Evolutionary conservation across 2,888 invertebrate species (phyloP).

Genomic region (Salticus scenicus): DNA sequence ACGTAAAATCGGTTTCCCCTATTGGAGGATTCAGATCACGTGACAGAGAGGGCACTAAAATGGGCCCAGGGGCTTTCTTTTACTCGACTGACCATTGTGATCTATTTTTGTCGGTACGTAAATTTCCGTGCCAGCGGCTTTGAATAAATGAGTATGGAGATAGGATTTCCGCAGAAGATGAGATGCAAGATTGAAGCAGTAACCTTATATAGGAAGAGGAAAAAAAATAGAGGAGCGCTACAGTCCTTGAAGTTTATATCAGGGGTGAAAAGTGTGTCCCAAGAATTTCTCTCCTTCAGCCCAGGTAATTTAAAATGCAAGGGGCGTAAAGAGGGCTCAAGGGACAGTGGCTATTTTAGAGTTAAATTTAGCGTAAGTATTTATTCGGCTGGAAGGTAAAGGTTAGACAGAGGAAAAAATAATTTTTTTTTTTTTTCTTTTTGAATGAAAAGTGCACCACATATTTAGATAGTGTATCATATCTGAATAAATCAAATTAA

Average conservation of each 20-base stretch:
- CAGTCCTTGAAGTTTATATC: no score
- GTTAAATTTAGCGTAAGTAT: not conserved
- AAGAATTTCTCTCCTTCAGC: not conserved
- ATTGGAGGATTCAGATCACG: slow-evolving; percentile 56
- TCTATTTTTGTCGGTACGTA: slow-evolving; percentile 66
- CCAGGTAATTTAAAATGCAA: not conserved
- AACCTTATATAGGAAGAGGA: not conserved
- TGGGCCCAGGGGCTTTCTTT: slow-evolving; percentile 48
- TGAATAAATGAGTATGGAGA: slow-evolving; percentile 43
- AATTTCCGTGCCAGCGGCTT: slow-evolving; percentile 47
- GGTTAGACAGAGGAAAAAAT: not conserved
- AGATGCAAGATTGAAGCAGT: slow-evolving; percentile 11
- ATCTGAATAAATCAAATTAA: no score
- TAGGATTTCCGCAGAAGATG: slow-evolving; percentile 23
- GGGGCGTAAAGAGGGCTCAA: not conserved
- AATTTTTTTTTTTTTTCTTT: no score
- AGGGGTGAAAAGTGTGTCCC: not conserved
- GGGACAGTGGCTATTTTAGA: not conserved
- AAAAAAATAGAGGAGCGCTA: not conserved
- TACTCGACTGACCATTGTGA: slow-evolving; percentile 59
- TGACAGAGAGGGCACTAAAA: slow-evolving; percentile 40
- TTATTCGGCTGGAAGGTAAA: not conserved
- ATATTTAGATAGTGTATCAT: no score
- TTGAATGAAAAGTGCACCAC: no score
- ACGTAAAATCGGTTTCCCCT: not conserved